These are phyloP conservation scores for Nebria salina DNA, from an alignment of 2,888 invertebrate species.

Conservation along the genomic window DNA sequence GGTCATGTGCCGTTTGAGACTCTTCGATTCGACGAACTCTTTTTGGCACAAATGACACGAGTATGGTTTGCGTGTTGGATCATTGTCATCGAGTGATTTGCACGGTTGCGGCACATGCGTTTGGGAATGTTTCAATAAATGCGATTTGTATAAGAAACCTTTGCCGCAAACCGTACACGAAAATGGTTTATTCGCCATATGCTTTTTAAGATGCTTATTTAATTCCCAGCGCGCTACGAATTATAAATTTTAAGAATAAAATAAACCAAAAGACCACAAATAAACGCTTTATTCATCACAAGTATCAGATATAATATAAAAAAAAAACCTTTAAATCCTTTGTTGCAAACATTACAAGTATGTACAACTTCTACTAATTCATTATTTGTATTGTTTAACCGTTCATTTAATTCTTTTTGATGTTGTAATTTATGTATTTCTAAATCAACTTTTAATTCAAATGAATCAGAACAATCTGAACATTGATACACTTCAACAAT, in stretches of 20 bases:
- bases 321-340: constrained; percentile 33
- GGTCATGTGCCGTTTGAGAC: constrained; percentile 39
- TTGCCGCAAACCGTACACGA: constrained; percentile 32
- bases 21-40: constrained; percentile 44
- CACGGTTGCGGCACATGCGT: constrained; percentile 15
- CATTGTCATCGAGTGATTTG: constrained; percentile 12
- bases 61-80: constrained; percentile 28
- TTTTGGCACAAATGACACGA: constrained; percentile 40
- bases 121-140: constrained; percentile 39
- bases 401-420: constrained; percentile 24
- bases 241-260: background rate
- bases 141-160: constrained; percentile 37
- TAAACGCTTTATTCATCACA: too few relatives aligned
- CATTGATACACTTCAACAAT: constrained; percentile 19
- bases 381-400: background rate
- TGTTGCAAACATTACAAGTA: constrained; percentile 33
- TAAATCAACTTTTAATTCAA: constrained; percentile 43
- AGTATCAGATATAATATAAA: too few relatives aligned
- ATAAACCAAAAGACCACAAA: too few relatives aligned
- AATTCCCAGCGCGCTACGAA: constrained; percentile 41
- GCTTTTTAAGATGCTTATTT: constrained; percentile 41
- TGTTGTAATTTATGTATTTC: constrained; percentile 44
- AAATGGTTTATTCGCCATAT: constrained; percentile 41
- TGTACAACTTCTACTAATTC: background rate
- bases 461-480: constrained; percentile 27